phyloP scores from a whole-genome alignment of 1,140 invertebrate species.

The Sinonovacula constricta region DNA sequence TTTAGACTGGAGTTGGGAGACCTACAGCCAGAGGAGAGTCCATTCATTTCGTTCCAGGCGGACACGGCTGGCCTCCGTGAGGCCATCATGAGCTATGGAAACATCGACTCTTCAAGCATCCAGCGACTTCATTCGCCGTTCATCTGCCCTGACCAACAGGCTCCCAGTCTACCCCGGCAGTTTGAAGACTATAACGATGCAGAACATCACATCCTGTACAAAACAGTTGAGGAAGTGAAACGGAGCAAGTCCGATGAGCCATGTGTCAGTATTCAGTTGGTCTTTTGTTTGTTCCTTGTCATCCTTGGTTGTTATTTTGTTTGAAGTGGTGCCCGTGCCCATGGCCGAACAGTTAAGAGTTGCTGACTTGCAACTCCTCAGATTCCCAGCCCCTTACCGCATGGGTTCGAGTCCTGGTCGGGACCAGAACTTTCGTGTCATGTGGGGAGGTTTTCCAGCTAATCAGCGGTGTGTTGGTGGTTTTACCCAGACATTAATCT shows the following conservation, averaged over 20 bases:
- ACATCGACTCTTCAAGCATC: constrained; percentile 63
- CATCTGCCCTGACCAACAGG: constrained; percentile 62
- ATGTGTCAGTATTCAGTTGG: constrained; percentile 65
- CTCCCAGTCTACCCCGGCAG: constrained; percentile 69
- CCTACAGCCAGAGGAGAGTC: constrained; percentile 70
- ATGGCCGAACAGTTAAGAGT: too few relatives aligned
- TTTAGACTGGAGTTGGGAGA: constrained; percentile 64
- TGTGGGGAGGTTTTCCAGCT: too few relatives aligned
- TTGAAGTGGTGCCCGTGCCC: too few relatives aligned
- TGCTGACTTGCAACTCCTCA: too few relatives aligned
- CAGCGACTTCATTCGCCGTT: constrained; percentile 63
- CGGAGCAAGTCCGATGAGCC: constrained; percentile 36
- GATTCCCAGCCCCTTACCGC: too few relatives aligned
- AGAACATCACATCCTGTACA: constrained; percentile 74
- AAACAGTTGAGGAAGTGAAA: constrained; percentile 68
- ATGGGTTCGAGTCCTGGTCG: too few relatives aligned
- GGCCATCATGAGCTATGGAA: constrained; percentile 71
- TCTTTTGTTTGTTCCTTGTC: too few relatives aligned
- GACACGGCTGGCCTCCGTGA: constrained; percentile 64
- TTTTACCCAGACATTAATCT: too few relatives aligned
- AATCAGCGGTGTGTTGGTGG: too few relatives aligned
- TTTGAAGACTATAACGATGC: constrained; percentile 77
- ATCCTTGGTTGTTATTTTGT: too few relatives aligned
- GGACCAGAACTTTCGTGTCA: too few relatives aligned
- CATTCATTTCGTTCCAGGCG: constrained; percentile 68